phyloP scores from a whole-genome alignment of 2,113 vertebrate species.

The Hystrix cristata region DNA sequence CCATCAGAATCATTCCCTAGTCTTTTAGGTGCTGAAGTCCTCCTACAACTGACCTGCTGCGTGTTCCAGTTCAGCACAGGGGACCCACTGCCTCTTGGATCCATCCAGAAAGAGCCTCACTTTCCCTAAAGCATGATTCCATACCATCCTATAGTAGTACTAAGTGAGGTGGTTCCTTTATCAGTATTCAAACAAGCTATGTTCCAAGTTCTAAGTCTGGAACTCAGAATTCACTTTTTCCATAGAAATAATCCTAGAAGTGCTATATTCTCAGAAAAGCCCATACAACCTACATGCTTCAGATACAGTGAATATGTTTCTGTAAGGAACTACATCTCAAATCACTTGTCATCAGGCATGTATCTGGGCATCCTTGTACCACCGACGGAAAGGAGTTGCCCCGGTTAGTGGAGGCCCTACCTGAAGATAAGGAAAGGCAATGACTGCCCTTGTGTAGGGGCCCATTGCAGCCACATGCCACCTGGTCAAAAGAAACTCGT shows the following conservation, averaged over 20 bases:
- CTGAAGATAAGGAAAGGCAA: neutral
- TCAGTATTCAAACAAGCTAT: neutral
- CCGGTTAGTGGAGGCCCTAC: neutral
- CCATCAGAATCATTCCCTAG: neutral
- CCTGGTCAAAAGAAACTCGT: neutral
- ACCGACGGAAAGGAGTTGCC: neutral
- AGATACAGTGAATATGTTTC: neutral
- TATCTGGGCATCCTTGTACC: no score
- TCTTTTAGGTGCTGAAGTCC: neutral
- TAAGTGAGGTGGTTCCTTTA: neutral
- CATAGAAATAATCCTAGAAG: constrained; percentile 21
- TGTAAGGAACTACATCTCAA: neutral
- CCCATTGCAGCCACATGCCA: neutral
- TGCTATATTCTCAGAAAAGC: neutral
- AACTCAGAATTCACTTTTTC: constrained; percentile 65
- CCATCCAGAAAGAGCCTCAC: neutral
- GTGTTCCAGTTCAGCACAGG: accelerated
- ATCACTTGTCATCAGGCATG: neutral
- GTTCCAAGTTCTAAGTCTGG: constrained; percentile 63
- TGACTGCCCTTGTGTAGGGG: accelerated
- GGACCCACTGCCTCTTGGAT: neutral
- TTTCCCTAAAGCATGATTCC: neutral
- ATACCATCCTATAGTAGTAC: neutral
- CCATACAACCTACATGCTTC: neutral
- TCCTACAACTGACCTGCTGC: neutral